Evolutionary conservation across 2,113 vertebrate genomes (phyloP), one percentile per base, ranked within the genome.

Genomic region (Toxostoma redivivum): DNA sequence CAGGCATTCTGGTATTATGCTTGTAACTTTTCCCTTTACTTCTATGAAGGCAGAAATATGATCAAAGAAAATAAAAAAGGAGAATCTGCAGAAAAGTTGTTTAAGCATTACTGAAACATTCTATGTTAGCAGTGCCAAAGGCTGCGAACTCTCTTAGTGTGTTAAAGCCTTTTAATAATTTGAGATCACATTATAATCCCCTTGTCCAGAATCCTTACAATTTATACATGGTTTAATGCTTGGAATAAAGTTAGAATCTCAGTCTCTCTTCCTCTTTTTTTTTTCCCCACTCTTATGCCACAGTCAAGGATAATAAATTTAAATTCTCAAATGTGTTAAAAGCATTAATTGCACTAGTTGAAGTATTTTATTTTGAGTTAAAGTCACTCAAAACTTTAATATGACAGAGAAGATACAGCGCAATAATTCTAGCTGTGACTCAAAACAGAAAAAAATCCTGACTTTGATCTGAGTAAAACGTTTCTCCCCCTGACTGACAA

Each of bases 121-220:
- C 78, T 88, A 18, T 2, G 13, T 54, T 83, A 88, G 64, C 74
- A 91, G 58, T 0, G 35, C 92, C 92, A 83, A 94, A 95, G 92
- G 90, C 95, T 95, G 91, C 0, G 2, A 95, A 76, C 79, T 73
- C 69, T 95, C 78, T 87, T 81, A 92, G 76, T 60, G 78, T 86
- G 76, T 91, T 96, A 94, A 94, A 96, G 79, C 58, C 64, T 94
- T 96, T 95, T 93, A 95, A 95, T 91, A 93, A 93, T 93, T 94
- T 96, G 85, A 93, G 54, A 92, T 93, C 93, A 94, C 30, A 81
- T 86, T 96, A 86, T 96, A 97, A 96, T 96, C 85, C 58, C 35
- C 85, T 95, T 90, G 93, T 96, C 94, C 93, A 88, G 74, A 92
- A 92, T 88, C 67, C 62, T 93, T 88, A 94, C 74, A 88, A 93